These are phyloP conservation scores for Notocelia uddmanniana DNA, from an alignment of 2,888 invertebrate species.

Conservation along the genomic window DNA sequence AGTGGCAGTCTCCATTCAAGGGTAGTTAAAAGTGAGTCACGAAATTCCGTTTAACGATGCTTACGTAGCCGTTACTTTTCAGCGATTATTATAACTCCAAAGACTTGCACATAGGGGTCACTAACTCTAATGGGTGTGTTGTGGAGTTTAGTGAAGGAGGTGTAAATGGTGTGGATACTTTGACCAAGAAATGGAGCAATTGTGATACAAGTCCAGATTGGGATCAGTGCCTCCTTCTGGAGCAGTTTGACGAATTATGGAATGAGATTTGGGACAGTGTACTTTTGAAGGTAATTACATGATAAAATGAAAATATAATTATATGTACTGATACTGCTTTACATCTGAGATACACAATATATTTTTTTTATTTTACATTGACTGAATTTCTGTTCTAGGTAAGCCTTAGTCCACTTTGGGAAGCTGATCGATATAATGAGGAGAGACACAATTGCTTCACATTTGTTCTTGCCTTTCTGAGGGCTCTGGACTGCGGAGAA, in stretches of 20 bases:
- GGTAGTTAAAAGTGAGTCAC: conserved; percentile 51
- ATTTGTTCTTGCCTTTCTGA: conserved; percentile 93
- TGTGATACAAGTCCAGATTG: conserved; percentile 86
- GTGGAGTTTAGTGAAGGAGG: conserved; percentile 95
- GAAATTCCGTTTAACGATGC: conserved; percentile 48
- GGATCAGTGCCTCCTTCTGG: conserved; percentile 90
- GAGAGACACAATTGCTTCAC: conserved; percentile 93
- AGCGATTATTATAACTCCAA: conserved; percentile 93
- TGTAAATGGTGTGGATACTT: conserved; percentile 83
- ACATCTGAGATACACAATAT: background rate
- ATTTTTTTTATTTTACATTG: conserved; percentile 21
- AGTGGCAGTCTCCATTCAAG: conserved; percentile 38
- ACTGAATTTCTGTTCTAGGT: conserved; percentile 61
- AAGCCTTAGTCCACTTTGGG: conserved; percentile 88
- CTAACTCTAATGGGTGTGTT: conserved; percentile 91
- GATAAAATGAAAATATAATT: conserved; percentile 8
- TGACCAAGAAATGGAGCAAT: conserved; percentile 88
- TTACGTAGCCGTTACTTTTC: conserved; percentile 60
- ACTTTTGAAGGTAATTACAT: conserved; percentile 84
- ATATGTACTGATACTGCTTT: background rate
- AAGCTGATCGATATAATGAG: conserved; percentile 89
- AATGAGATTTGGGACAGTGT: conserved; percentile 91
- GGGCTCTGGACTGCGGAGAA: conserved; percentile 89
- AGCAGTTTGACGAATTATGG: conserved; percentile 89
- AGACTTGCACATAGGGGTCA: conserved; percentile 96